These are phyloP conservation scores for Lacanobia wlatinum DNA, from an alignment of 2,888 invertebrate species.

Conservation along the genomic window DNA sequence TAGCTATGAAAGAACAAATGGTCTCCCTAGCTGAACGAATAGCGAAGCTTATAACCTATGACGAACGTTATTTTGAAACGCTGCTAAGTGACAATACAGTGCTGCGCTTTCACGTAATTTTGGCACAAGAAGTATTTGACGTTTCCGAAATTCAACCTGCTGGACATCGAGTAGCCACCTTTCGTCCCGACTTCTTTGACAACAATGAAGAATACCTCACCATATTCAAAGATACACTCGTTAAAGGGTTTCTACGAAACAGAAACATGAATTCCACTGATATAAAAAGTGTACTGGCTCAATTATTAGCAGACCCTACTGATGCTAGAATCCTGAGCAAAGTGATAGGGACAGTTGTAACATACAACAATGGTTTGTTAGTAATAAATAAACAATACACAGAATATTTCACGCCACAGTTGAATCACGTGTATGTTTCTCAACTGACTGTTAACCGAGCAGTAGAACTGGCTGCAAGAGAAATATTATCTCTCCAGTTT, in stretches of 20 bases:
- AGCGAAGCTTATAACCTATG: not conserved
- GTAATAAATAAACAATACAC: not conserved
- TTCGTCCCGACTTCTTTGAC: conserved; percentile 32
- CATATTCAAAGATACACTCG: conserved; percentile 29
- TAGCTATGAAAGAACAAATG: conserved; percentile 30
- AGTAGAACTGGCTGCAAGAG: not conserved
- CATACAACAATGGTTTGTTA: not conserved
- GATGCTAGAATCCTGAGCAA: not conserved
- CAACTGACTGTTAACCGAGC: not conserved
- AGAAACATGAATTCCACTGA: not conserved
- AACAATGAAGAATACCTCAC: conserved; percentile 15
- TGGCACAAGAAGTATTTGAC: conserved; percentile 36
- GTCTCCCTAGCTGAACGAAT: conserved; percentile 29
- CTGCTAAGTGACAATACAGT: conserved; percentile 38
- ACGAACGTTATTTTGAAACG: not conserved
- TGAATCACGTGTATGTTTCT: not conserved
- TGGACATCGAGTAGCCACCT: not conserved
- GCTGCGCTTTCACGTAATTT: conserved; percentile 41
- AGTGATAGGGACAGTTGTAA: not conserved
- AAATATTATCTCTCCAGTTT: conserved; percentile 21
- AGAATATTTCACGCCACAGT: not conserved
- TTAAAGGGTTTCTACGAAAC: not conserved
- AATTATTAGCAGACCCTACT: not conserved
- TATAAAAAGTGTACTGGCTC: not conserved
- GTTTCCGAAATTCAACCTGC: conserved; percentile 26